phyloP scores from a whole-genome alignment of 2,797 vertebrate species.

The Carcharodon carcharias region DNA sequence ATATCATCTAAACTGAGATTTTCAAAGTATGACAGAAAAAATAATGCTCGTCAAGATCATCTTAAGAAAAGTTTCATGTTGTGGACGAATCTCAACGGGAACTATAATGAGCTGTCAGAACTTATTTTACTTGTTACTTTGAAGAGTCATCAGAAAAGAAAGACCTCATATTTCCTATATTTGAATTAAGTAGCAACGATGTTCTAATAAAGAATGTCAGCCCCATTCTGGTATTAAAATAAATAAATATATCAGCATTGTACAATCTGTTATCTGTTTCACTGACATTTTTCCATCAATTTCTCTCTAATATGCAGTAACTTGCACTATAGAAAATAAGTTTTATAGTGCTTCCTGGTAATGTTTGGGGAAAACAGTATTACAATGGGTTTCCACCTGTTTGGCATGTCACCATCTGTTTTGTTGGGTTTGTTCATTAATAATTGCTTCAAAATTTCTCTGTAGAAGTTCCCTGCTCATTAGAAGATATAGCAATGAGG shows the following conservation, averaged over 20 bases:
- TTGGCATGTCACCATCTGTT: constrained; percentile 13
- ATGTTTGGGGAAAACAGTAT: background rate
- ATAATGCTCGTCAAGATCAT: background rate
- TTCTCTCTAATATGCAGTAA: background rate
- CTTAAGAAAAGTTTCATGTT: background rate
- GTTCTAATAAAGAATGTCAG: background rate
- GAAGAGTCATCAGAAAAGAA: background rate
- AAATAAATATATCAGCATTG: background rate
- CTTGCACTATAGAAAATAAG: background rate
- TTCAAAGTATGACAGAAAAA: background rate
- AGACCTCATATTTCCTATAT: background rate
- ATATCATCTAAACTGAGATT: background rate
- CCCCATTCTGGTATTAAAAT: background rate
- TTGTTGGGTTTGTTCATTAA: constrained; percentile 28
- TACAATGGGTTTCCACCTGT: background rate
- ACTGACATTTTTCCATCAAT: background rate
- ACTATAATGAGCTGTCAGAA: constrained; percentile 9
- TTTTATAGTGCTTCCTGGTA: background rate
- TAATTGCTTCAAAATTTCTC: background rate
- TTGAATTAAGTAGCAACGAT: background rate
- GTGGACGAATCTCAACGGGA: background rate
- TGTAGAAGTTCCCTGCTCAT: background rate
- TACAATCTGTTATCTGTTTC: background rate
- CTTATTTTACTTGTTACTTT: background rate
- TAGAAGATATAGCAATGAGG: background rate